A percentile compares a stretch with the other conserved stretches of the same genome.
Conservation (phyloP, 2,113 vertebrate species). For the Puffinus mauretanicus region DNA sequence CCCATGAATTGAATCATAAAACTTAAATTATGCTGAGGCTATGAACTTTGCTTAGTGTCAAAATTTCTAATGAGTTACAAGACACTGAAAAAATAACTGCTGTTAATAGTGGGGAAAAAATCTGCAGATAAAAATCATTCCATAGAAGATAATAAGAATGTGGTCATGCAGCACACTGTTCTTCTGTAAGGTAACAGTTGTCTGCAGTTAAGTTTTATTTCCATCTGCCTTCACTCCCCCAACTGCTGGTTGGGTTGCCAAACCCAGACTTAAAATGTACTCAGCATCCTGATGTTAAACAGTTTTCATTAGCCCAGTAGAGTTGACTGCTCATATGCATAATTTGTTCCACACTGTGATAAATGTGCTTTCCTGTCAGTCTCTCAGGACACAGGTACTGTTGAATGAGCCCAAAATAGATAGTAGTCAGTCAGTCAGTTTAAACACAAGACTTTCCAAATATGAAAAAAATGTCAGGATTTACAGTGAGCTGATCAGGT, state of each 20-base stretch:
- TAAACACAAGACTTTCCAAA: not conserved
- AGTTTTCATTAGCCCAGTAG: slow-evolving; percentile 22
- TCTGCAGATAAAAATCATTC: not conserved
- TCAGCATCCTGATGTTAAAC: slow-evolving; percentile 9
- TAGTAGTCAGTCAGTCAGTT: not conserved
- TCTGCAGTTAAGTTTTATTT: slow-evolving; percentile 27
- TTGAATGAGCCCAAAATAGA: not conserved
- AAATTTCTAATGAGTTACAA: not conserved
- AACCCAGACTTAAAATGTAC: not conserved
- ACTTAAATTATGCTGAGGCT: not conserved
- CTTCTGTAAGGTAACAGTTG: not conserved
- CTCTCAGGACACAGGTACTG: not conserved
- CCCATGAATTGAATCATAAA: not conserved
- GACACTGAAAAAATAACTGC: not conserved
- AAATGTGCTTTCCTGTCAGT: not conserved
- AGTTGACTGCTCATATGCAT: slow-evolving; percentile 2
- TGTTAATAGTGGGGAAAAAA: not conserved
- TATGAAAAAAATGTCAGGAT: not conserved
- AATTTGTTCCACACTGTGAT: slow-evolving; percentile 3
- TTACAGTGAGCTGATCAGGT: not conserved
- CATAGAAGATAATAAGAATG: not conserved
- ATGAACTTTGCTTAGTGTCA: not conserved
- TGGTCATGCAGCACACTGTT: not conserved
- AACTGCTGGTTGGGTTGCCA: not conserved
- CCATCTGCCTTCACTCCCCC: not conserved